Base-by-base conservation (phyloP, 2,113 vertebrate genomes). In the Vicugna pacos region DNA sequence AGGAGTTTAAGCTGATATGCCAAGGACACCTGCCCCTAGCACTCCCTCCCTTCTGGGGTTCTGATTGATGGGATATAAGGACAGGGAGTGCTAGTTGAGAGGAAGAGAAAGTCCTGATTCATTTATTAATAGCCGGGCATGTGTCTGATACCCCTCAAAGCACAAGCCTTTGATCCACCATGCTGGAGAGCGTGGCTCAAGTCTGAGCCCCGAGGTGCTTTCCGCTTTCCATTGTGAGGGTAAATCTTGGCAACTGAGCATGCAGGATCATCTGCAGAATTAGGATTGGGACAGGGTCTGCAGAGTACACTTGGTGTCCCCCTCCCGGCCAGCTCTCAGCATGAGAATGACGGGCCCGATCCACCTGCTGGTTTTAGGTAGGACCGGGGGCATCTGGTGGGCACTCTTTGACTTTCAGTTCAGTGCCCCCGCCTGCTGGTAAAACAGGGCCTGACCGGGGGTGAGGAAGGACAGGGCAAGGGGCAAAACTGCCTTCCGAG, bases 301-400 rank as follows among this genome's bases (percentile, higher is more conserved):
- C 22, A 14, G n/a, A 1, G 8, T 35, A 32, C 5, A 6, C 22
- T 14, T 17, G 35, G n/a, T 1, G 26, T 13, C 26, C 35, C 15
- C 17, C 69, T 80, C 24, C 60, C 42, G 77, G 16, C 26, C 19
- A 10, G 80, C 35, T 75, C 24, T 70, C 1, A 8, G 38, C 22
- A 1, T 4, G 20, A 42, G 14, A 12, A 52, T 9, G 14, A 9
- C 0, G 0, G 26, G 20, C 52, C 50, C 58, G 24, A 13, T 65
- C 3, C 35, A 7, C 52, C 50, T 13, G 6, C 8, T 0, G 3
- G 2, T 22, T 83, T 38, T 20, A 70, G 79, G 54, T 60, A 22
- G 38, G 73, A 22, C 1, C 1, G 5, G 30, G 30, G 19, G 4
- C 2, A 1, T 17, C 58, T 89, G 50, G 30, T 20, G 30, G 64